Evolutionary conservation across 2,888 invertebrate genomes (phyloP), one percentile per base, ranked within the genome.

Genomic region (Caenorhabditis doughertyi): DNA sequence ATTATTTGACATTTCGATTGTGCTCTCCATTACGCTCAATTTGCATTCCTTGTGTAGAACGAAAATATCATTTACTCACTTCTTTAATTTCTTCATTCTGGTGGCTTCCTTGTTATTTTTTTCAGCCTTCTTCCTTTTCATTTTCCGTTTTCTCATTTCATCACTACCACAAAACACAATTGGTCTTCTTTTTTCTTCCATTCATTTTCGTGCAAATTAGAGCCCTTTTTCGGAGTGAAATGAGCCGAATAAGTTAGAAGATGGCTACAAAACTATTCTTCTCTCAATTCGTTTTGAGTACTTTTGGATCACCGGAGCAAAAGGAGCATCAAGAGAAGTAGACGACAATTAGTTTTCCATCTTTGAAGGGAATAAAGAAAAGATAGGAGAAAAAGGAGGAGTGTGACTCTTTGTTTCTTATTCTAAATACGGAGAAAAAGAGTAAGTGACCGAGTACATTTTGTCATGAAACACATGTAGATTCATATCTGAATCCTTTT

Each of bases 291-390:
- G n/a, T n/a, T 47, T 23, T 7, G 23, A 62, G 60, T 25, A 44
- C 44, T 62, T 18, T 62, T 9, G 44, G 60, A 62, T 42, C 44
- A 62, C 60, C 60, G 23, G 60, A 62, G 60, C 60, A 42, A 25
- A 25, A 9, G 60, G 58, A 62, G 60, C 42, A 62, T n/a, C 13
- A 60, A 25, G 25, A 42, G 27, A 62, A 42, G 13, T 1, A 58
- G 39, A 42, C 27, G 60, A 62, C 60, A 62, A 62, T 62, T 62
- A 62, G 60, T 62, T 62, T 62, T 62, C 27, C 11, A 39, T 58
- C 11, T 58, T 11, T 42, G 35, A 8, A 18, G 7, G 11, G n/a
- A 39, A 21, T 25, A 42, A 62, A 27, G 44, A 62, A 44, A 44
- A 42, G 44, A 47, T 13, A 18, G 18, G 16, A 16, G 11, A 13